Base-by-base conservation (phyloP, 2,888 invertebrate genomes). In the Blomia tropicalis region DNA sequence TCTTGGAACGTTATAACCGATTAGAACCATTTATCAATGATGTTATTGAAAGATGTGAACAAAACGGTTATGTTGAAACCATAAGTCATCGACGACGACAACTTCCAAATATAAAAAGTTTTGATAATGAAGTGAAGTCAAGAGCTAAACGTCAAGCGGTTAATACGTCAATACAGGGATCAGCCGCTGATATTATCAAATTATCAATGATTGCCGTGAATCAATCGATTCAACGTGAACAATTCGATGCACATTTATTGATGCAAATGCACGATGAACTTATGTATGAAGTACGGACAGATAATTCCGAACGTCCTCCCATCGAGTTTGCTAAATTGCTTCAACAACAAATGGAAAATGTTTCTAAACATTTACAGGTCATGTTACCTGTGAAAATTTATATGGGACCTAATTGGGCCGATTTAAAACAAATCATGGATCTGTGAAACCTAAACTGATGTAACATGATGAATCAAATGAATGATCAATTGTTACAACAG, bases 261-360 rank as follows among this genome's bases (percentile, higher is more conserved):
- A 77, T 96, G 27, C 92, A 95, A 73, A 78, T 98, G 70, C 96
- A 98, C 73, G 96, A 98, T 75, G 98, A 98, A 77, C 78, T 98
- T 1, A 81, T 98, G 30, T 93, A 87, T 72, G 93, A 98, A 79
- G 85, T 89, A 2, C 79, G 81, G 11, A 2, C 1, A 2, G 47
- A 47, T 25, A 72, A 77, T 63, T 17, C 82, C 44, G 71, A 75
- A 17, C 7, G 7, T 36, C 7, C 7, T 17, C 7, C 36, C 7
- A 36, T 36, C 7, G 73, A 76, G 67, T 80, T 85, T 56, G 79
- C 81, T 0, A 74, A 73, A 64, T 77, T 84, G 58, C 73, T 95
- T 17, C 4, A 19, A 11, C 22, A 58, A 43, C 80, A 80, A 29
- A 92, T 95, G 92, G 89, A 91, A 73, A 77, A 79, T 62, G 82